Base-by-base conservation (phyloP, 2,113 vertebrate genomes). In the Turdus rufiventris region DNA sequence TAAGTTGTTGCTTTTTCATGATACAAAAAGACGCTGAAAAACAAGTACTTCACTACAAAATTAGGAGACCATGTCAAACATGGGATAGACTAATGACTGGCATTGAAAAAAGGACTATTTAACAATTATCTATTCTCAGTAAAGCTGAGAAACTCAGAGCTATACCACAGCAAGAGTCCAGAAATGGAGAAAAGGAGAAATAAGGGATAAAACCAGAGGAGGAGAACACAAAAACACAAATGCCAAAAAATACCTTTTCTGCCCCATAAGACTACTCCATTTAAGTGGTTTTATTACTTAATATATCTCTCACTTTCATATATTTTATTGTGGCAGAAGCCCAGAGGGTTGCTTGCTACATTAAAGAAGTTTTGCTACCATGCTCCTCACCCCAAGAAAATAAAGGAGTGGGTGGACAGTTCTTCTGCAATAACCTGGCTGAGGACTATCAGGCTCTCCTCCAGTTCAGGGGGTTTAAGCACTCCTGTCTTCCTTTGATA, bases 161-260 rank as follows among this genome's bases (percentile, higher is more conserved):
- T 75, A 31, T 8, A 3, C 6, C 24, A 34, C 36, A 62, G 15
- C 42, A 57, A 4, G 26, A 43, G 10, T 24, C 25, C 36, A 71
- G 38, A 88, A 71, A 42, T 2, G 2, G 58, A 40, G 5, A n/a
- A 29, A 75, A 78, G 10, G 7, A 34, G 3, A 85, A 77, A 33
- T 3, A n/a, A 36, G 11, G 1, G 7, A 40, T 36, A 79, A 88
- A 83, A 67, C 6, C 12, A 62, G 28, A 66, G 6, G 20, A 75
- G 17, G 9, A 85, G 10, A 85, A 54, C 9, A 42, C 29, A 10
- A 82, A 48, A 71, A 57, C 3, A 56, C 17, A 74, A 60, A 5
- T 8, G 26, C 10, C 24, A 0, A 51, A 33, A 43, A 21, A 10
- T 6, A 48, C 0, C 3, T 80, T 57, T 62, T 18, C 31, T 66